These are phyloP conservation scores for Syngnathus acus DNA, from an alignment of 2,797 vertebrate genomes.

Conservation along the genomic window DNA sequence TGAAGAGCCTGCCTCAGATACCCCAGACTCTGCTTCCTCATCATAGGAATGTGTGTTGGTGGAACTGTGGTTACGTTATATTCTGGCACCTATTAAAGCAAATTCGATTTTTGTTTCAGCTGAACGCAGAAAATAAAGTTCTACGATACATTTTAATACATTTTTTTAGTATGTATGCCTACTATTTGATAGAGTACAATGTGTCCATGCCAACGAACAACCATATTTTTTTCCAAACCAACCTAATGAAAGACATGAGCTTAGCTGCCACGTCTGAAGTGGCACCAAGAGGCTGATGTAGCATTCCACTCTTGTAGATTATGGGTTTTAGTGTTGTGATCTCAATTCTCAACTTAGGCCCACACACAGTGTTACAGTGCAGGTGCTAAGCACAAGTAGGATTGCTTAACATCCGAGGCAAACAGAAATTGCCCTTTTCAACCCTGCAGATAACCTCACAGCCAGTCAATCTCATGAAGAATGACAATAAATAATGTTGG, in stretches of 20 bases:
- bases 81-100: no score
- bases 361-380: slow-evolving; percentile 41
- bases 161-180: no score
- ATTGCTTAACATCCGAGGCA: slow-evolving; percentile 23
- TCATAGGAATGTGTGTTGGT: no score
- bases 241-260: slow-evolving; percentile 39
- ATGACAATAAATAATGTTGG: neutral
- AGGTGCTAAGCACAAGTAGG: slow-evolving; percentile 8
- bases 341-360: slow-evolving; percentile 25
- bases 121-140: no score
- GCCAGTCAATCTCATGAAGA: neutral
- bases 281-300: slow-evolving; percentile 30
- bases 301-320: slow-evolving; percentile 31
- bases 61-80: no score
- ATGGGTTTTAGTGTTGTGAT: slow-evolving; percentile 32
- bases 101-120: no score
- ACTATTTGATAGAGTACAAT: no score
- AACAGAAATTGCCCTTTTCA: slow-evolving; percentile 7
- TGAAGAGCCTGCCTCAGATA: no score
- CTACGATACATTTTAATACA: no score
- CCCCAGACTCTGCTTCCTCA: no score
- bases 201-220: no score
- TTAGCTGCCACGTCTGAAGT: slow-evolving; percentile 28
- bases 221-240: neutral
- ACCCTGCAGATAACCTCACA: neutral